These are phyloP conservation scores for Sceloporus tristichus DNA, from an alignment of 2,113 vertebrate genomes.

Conservation along the genomic window DNA sequence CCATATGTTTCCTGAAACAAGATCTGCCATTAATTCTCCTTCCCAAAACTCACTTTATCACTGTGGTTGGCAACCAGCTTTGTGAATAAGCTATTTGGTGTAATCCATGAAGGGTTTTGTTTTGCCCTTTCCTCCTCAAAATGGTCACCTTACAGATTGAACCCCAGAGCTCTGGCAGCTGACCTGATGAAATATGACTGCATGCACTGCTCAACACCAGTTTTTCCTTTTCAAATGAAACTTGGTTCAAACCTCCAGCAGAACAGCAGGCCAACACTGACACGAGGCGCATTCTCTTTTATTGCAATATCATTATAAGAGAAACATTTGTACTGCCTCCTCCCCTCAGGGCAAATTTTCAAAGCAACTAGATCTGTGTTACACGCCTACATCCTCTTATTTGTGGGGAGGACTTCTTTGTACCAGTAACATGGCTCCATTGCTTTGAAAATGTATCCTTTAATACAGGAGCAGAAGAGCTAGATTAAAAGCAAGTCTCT, in stretches of 20 bases:
- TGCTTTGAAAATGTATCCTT: slow-evolving; percentile 72
- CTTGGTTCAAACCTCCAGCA: slow-evolving; percentile 53
- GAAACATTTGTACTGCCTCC: slow-evolving; percentile 45
- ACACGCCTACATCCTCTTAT: slow-evolving; percentile 2
- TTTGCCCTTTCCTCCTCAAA: background rate
- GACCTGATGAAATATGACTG: background rate
- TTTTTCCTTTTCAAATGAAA: slow-evolving; percentile 41
- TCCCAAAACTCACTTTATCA: background rate
- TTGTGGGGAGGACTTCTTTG: slow-evolving; percentile 58
- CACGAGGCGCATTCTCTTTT: background rate
- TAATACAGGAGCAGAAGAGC: slow-evolving; percentile 65
- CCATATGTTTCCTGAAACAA: too few species aligned
- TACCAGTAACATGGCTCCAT: slow-evolving; percentile 49
- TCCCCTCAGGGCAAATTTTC: slow-evolving; percentile 62
- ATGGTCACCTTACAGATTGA: background rate
- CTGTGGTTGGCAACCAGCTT: background rate
- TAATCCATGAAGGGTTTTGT: background rate
- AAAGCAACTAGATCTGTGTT: slow-evolving; percentile 55
- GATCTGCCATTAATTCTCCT: too few species aligned
- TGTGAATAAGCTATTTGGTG: background rate
- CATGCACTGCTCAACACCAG: background rate
- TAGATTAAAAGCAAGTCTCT: slow-evolving; percentile 61
- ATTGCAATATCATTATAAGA: slow-evolving; percentile 18
- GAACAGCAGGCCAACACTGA: slow-evolving; percentile 50
- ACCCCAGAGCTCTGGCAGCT: background rate